Evolutionary conservation across 2,797 vertebrate species (phyloP), one percentile per base, ranked within the genome.

Genomic region (Pseudochirops corinnae): DNA sequence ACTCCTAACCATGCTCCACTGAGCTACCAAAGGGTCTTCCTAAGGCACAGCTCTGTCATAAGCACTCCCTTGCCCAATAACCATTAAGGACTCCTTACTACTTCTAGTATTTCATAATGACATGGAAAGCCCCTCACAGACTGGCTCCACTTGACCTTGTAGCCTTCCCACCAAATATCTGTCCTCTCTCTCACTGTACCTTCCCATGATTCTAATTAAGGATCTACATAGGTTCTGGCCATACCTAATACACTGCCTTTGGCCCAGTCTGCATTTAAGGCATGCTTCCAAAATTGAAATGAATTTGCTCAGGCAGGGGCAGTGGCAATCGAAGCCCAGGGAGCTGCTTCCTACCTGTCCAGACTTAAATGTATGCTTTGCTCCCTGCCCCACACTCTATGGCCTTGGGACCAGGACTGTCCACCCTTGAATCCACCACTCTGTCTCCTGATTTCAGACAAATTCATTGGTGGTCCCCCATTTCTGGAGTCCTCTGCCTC

Each of bases 241-340:
- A 12, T 60, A 60, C 62, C 33, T n/a, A n/a, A n/a, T 33, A 18
- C 33, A 7, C 7, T 67, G 29, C 5, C 62, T 67, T n/a, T 2
- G 0, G n/a, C 5, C 18, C 4, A 33, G 60, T 62, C 62, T 1
- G 14, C 33, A n/a, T 18, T 67, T n/a, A 16, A 67, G 33, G 33
- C 33, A 0, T 67, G 5, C 16, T 67, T n/a, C 62, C n/a, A 39
- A 67, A n/a, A n/a, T 39, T 18, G 62, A 39, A 74, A 39, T 74
- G 62, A 9, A n/a, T n/a, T 21, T n/a, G 33, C 6, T 33, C 58
- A 31, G 6, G 11, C 29, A 60, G 58, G 58, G 58, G 10, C 29
- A 2, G 58, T 31, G 4, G 31, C 5, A 33, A 31, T 5, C 0
- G 0, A 16, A 67, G 33, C 1, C 62, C 1, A 13, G 1, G 31